phyloP scores from a whole-genome alignment of 2,888 invertebrate genomes.

The Gastrophysa polygoni region DNA sequence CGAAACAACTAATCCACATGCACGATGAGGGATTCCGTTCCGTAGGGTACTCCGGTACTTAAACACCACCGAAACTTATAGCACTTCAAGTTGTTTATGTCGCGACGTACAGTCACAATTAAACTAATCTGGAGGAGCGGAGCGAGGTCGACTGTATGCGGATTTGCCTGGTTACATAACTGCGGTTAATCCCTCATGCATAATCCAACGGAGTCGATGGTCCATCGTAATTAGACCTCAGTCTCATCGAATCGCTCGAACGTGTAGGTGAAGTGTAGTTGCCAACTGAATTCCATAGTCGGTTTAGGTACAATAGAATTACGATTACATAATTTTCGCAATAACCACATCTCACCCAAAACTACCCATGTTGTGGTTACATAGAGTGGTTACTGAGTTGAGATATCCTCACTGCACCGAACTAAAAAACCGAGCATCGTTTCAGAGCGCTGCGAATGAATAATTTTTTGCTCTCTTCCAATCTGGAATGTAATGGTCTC shows the following conservation, averaged over 20 bases:
- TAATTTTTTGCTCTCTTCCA: too few species aligned
- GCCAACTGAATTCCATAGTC: not conserved
- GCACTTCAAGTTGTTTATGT: slow-evolving; percentile 43
- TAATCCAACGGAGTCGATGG: slow-evolving; percentile 52
- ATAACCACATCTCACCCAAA: too few species aligned
- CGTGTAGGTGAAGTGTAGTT: not conserved
- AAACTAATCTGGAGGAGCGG: slow-evolving; percentile 52
- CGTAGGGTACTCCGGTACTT: slow-evolving; percentile 31
- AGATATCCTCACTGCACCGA: too few species aligned
- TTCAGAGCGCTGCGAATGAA: too few species aligned
- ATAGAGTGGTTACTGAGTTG: too few species aligned
- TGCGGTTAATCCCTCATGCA: slow-evolving; percentile 50
- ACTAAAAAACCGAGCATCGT: too few species aligned
- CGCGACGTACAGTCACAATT: slow-evolving; percentile 43
- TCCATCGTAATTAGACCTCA: slow-evolving; percentile 47
- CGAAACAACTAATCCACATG: slow-evolving; percentile 41
- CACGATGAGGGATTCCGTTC: slow-evolving; percentile 43
- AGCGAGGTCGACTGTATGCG: slow-evolving; percentile 39
- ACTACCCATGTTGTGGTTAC: too few species aligned
- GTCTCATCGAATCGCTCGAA: not conserved
- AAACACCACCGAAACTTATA: slow-evolving; percentile 40
- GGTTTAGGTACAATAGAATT: too few species aligned
- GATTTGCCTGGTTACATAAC: slow-evolving; percentile 49
- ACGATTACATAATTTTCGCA: too few species aligned
- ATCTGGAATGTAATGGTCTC: too few species aligned